Evolutionary conservation across 2,888 invertebrate genomes (phyloP).

Genomic region (Flexamia atlantica): DNA sequence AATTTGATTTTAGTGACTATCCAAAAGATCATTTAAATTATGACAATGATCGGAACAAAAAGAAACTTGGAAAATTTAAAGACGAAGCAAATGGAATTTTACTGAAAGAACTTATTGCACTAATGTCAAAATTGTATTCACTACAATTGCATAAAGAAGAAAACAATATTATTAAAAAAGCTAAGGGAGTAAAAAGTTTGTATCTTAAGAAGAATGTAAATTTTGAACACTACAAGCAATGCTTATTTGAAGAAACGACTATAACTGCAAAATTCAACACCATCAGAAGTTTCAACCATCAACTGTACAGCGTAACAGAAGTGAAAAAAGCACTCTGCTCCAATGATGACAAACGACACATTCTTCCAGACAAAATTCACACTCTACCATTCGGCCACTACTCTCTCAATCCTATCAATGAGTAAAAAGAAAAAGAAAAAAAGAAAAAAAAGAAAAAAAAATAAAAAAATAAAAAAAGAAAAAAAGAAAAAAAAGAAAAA

Average conservation of each 20-base stretch:
- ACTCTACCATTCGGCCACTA: no score
- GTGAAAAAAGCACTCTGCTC: no score
- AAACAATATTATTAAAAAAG: background rate
- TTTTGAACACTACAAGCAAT: slow-evolving; percentile 42
- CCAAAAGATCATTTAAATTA: slow-evolving; percentile 44
- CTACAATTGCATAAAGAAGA: background rate
- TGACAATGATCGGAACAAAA: slow-evolving; percentile 56
- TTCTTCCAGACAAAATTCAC: no score
- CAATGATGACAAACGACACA: no score
- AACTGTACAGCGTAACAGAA: no score
- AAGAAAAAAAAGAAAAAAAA: no score
- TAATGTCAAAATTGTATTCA: slow-evolving; percentile 34
- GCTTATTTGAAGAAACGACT: slow-evolving; percentile 12
- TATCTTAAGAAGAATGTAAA: slow-evolving; percentile 11
- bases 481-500: no score
- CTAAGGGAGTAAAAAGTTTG: slow-evolving; percentile 32
- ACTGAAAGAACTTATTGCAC: slow-evolving; percentile 38
- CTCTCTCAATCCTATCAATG: no score
- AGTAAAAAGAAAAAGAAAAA: no score
- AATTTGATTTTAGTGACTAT: slow-evolving; percentile 59
- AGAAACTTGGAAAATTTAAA: slow-evolving; percentile 61
- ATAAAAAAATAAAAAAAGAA: no score
- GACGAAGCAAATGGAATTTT: slow-evolving; percentile 58
- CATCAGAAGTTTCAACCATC: no score
- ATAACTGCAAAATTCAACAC: no score